Evolutionary conservation across 2,888 invertebrate species (phyloP).

Genomic region (Sinodicranocentrus sp.): DNA sequence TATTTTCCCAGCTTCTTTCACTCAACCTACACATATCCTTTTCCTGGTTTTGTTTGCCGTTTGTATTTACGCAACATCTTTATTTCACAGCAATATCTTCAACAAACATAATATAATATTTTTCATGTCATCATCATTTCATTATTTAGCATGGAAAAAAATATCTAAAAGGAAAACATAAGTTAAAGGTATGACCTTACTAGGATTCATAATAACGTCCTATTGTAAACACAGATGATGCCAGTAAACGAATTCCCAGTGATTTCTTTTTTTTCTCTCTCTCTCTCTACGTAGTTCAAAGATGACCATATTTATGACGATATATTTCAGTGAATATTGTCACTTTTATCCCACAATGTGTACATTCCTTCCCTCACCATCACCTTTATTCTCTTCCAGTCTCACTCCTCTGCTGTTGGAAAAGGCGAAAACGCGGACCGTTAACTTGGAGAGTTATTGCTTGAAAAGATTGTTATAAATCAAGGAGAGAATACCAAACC

Average conservation of each 20-base stretch:
- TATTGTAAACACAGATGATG: no score
- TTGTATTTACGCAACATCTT: background rate
- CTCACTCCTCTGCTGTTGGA: background rate
- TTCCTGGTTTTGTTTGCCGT: no score
- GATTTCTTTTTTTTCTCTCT: no score
- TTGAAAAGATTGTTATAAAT: slow-evolving; percentile 55
- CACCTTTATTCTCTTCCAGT: background rate
- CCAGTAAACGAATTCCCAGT: background rate
- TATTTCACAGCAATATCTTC: background rate
- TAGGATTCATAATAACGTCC: no score
- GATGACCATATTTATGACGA: slow-evolving; percentile 35
- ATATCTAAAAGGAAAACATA: no score
- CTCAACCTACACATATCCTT: background rate
- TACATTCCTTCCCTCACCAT: background rate
- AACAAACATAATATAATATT: background rate
- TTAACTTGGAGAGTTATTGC: slow-evolving; percentile 60
- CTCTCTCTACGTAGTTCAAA: slow-evolving; percentile 3
- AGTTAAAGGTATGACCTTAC: no score
- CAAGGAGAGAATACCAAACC: slow-evolving; percentile 54
- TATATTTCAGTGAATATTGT: slow-evolving; percentile 47
- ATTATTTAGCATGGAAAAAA: no score
- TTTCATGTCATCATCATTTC: background rate
- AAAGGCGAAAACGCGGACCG: slow-evolving; percentile 32
- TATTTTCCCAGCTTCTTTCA: no score
- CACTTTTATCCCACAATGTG: slow-evolving; percentile 19